phyloP scores from a whole-genome alignment of 2,888 invertebrate genomes.

The Dicranocentrus wangi region DNA sequence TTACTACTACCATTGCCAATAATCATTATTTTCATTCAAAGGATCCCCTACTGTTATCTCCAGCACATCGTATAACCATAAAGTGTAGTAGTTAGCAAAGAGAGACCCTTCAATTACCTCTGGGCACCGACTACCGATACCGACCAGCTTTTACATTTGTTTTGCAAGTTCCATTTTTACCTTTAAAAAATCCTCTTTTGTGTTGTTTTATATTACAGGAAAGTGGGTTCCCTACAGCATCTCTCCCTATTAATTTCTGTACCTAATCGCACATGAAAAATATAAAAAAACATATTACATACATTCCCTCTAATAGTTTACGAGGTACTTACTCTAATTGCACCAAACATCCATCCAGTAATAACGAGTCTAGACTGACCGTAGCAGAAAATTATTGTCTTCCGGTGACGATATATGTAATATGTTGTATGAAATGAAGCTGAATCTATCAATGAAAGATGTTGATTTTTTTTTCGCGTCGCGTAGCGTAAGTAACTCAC shows the following conservation, averaged over 20 bases:
- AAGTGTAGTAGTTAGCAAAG: not conserved
- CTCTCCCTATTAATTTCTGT: conserved; percentile 44
- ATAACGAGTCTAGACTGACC: conserved; percentile 16
- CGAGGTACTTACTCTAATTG: conserved; percentile 26
- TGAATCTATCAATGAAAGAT: conserved; percentile 13
- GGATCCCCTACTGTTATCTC: not conserved
- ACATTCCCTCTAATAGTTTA: conserved; percentile 2
- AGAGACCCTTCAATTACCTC: not conserved
- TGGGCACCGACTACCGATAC: too few species aligned
- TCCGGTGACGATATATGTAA: conserved; percentile 17
- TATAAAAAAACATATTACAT: too few species aligned
- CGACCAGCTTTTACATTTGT: not conserved
- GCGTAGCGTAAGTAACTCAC: not conserved
- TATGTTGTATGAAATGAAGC: too few species aligned
- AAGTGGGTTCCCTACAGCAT: not conserved
- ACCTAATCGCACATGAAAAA: conserved; percentile 4
- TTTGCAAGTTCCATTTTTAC: not conserved
- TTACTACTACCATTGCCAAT: too few species aligned
- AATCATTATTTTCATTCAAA: too few species aligned
- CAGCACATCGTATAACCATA: conserved; percentile 9
- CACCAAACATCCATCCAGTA: not conserved
- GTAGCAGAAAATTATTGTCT: conserved; percentile 16
- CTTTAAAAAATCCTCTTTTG: not conserved
- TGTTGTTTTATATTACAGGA: conserved; percentile 2
- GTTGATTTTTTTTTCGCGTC: not conserved